Conservation (phyloP, 1,140 invertebrate genomes). For the Pseudachorutes palmiensis region DNA sequence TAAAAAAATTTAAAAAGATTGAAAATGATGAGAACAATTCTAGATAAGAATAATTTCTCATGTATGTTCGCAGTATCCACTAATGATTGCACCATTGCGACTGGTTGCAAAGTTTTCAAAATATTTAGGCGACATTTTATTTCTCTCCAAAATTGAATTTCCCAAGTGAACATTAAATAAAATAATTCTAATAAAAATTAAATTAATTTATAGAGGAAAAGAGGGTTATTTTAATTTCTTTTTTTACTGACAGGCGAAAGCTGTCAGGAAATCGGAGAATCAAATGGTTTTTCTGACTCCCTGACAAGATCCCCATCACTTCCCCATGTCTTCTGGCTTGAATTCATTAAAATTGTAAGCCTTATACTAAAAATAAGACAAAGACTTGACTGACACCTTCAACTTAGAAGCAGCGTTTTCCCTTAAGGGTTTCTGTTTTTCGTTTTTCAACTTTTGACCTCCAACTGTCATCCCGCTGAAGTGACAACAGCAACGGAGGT, state of each 20-base stretch:
- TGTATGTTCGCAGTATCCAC: background rate
- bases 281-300: background rate
- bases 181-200: background rate
- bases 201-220: background rate
- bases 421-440: slow-evolving; percentile 12
- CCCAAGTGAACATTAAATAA: background rate
- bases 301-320: background rate
- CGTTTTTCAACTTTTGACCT: slow-evolving; percentile 1
- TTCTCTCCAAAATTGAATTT: background rate
- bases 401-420: background rate
- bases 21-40: background rate
- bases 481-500: slow-evolving; percentile 8
- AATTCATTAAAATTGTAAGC: background rate
- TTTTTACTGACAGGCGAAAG: background rate
- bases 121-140: too few relatives aligned
- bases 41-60: background rate
- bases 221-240: background rate
- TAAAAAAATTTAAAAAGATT: background rate
- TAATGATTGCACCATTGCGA: background rate
- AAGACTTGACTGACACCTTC: background rate
- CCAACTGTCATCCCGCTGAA: slow-evolving; percentile 5
- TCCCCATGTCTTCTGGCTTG: background rate
- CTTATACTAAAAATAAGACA: background rate
- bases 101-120: too few relatives aligned
- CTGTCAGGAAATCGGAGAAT: slow-evolving; percentile 1